Percentiles rank a stretch among this genome's conserved stretches.
These are phyloP conservation scores for Mellilla xanthometata DNA, from an alignment of 2,888 invertebrate genomes.

Conservation along the genomic window DNA sequence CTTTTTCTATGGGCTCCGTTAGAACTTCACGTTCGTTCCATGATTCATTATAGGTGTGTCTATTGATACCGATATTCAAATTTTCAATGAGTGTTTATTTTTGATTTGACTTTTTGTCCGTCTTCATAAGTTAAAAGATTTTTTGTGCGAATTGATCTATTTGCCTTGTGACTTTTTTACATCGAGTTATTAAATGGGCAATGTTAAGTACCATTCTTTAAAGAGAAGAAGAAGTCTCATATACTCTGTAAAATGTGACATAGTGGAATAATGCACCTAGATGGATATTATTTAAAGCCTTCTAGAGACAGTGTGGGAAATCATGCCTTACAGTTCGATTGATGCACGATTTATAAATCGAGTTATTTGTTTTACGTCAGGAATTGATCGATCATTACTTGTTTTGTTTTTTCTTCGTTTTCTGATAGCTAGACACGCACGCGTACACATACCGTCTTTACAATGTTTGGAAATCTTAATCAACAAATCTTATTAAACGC, in stretches of 20 bases:
- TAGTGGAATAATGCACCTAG: no score
- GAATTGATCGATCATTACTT: constrained; percentile 72
- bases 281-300: no score
- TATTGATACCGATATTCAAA: constrained; percentile 40
- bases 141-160: constrained; percentile 26
- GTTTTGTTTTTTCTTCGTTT: constrained; percentile 58
- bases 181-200: no score
- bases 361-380: constrained; percentile 77
- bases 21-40: constrained; percentile 20
- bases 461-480: constrained; percentile 32
- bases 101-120: constrained; percentile 36
- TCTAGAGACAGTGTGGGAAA: constrained; percentile 43
- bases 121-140: constrained; percentile 25
- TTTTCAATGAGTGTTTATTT: constrained; percentile 41
- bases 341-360: constrained; percentile 58
- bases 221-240: no score
- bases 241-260: no score
- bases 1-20: constrained; percentile 12
- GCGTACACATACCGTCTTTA: constrained; percentile 26
- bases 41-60: constrained; percentile 42
- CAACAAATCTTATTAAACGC: constrained; percentile 24
- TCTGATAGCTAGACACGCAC: constrained; percentile 45
- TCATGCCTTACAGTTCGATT: constrained; percentile 48
- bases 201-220: no score
- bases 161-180: constrained; percentile 10